Base-by-base conservation (phyloP, 2,888 invertebrate species). In the Vesta saturnalis region DNA sequence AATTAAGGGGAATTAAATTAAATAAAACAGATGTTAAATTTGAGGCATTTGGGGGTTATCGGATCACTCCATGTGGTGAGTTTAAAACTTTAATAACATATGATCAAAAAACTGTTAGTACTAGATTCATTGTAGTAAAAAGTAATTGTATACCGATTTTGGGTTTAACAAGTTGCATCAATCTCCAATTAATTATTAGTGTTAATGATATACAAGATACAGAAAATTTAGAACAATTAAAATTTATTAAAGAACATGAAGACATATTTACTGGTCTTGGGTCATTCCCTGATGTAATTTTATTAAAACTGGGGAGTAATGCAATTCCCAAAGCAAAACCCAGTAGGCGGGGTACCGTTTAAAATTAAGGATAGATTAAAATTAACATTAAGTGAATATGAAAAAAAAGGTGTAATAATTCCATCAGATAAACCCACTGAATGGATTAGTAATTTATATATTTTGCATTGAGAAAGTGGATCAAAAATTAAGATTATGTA, bases 311-410 rank as follows among this genome's bases (percentile, higher is more conserved):
- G 12, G 2, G n/a, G 14, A 43, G 43, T 10, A 43, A 43, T 10
- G 52, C 55, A 4, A 19, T 46, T 16, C 64, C 70, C 16, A 22
- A 59, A 23, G 54, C 39, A 1, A 64, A 43, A 39, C 8, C 60
- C 12, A 21, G 43, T 43, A 16, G 64, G 12, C 54, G 68, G 61
- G n/a, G 62, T 71, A 8, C 64, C 68, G n/a, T 8, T 47, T 12
- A 23, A 16, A 6, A 12, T 70, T 43, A 63, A 43, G 56, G n/a
- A 47, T 39, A 64, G 15, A 22, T 55, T 67, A 60, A 54, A 67
- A 22, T 14, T 3, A n/a, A 65, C 49, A 8, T 49, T 70, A n/a
- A 43, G 67, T 1, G 30, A 30, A 30, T 30, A 30, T 30, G 30
- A 30, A 10, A 30, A 10, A 30, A 30, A 30, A 30, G 30, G 30